Conservation (phyloP, 2,797 vertebrate species). For the Menidia menidia region DNA sequence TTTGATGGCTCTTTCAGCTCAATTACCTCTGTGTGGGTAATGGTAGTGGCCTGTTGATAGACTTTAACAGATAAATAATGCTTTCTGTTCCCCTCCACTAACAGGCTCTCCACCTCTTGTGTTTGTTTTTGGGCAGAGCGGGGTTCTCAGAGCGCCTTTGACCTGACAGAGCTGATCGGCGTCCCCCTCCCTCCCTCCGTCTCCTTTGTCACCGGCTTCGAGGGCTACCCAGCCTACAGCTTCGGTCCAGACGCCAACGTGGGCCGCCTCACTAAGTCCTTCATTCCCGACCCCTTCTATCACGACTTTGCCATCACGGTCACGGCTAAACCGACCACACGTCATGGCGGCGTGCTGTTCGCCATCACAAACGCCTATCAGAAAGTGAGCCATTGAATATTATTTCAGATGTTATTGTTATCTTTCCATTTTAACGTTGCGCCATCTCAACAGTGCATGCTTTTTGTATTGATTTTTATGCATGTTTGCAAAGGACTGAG, state of each 20-base stretch:
- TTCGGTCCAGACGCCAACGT: constrained; percentile 91
- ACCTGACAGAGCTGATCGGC: constrained; percentile 93
- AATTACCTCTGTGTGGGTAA: not conserved
- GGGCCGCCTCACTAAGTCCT: constrained; percentile 89
- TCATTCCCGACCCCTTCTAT: constrained; percentile 89
- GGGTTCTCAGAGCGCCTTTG: constrained; percentile 82
- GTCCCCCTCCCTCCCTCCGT: constrained; percentile 93
- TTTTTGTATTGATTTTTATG: not conserved
- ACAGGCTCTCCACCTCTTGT: constrained; percentile 8
- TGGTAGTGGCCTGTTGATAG: not conserved
- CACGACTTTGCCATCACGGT: constrained; percentile 87
- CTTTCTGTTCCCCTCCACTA: not conserved
- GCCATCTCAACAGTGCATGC: not conserved
- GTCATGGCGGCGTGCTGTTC: constrained; percentile 88
- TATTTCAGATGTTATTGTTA: rapidly evolving
- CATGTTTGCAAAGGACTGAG: not conserved
- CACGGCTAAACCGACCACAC: constrained; percentile 86
- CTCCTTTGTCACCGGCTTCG: constrained; percentile 92
- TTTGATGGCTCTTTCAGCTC: not conserved
- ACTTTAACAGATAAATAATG: not conserved
- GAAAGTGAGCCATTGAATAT: constrained; percentile 67
- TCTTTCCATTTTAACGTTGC: not conserved
- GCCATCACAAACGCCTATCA: constrained; percentile 92
- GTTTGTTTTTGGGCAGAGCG: constrained; percentile 73
- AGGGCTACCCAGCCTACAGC: constrained; percentile 94